phyloP scores from a whole-genome alignment of 2,888 invertebrate species.

The Xylota sylvarum region DNA sequence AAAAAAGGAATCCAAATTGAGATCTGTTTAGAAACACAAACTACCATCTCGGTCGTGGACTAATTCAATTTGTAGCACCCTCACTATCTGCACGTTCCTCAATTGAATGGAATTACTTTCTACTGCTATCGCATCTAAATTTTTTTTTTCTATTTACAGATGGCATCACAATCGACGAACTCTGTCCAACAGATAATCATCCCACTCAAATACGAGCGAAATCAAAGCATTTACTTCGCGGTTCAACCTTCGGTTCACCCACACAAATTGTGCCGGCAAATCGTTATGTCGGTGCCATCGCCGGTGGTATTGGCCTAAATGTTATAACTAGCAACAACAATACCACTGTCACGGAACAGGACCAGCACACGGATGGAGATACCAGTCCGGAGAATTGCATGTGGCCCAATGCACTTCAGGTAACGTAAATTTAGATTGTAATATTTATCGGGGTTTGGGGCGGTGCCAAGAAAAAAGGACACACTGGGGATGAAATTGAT shows the following conservation, averaged over 20 bases:
- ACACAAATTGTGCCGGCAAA: slow-evolving; percentile 81
- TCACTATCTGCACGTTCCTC: not conserved
- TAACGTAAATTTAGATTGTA: slow-evolving; percentile 82
- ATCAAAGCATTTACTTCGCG: slow-evolving; percentile 81
- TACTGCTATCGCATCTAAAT: not conserved
- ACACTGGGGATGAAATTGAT: slow-evolving; percentile 48
- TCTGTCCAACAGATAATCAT: slow-evolving; percentile 81
- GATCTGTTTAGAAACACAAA: slow-evolving; percentile 13
- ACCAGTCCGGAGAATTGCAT: slow-evolving; percentile 86
- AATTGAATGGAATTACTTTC: slow-evolving; percentile 8
- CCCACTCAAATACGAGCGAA: slow-evolving; percentile 81
- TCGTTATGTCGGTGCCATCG: slow-evolving; percentile 80
- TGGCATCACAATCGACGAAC: slow-evolving; percentile 83
- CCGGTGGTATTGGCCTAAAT: slow-evolving; percentile 53
- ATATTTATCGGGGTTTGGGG: slow-evolving; percentile 14
- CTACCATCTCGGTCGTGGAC: not conserved
- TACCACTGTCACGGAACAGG: slow-evolving; percentile 53
- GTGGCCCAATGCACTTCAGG: slow-evolving; percentile 92
- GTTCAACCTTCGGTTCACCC: slow-evolving; percentile 82
- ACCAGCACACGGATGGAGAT: slow-evolving; percentile 78
- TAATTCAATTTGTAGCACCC: slow-evolving; percentile 12
- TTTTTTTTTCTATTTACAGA: slow-evolving; percentile 78
- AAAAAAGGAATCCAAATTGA: not conserved
- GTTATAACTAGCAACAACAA: slow-evolving; percentile 49
- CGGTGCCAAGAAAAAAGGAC: slow-evolving; percentile 5